Evolutionary conservation across 2,797 vertebrate species (phyloP).

Genomic region (Gambelia wislizenii): DNA sequence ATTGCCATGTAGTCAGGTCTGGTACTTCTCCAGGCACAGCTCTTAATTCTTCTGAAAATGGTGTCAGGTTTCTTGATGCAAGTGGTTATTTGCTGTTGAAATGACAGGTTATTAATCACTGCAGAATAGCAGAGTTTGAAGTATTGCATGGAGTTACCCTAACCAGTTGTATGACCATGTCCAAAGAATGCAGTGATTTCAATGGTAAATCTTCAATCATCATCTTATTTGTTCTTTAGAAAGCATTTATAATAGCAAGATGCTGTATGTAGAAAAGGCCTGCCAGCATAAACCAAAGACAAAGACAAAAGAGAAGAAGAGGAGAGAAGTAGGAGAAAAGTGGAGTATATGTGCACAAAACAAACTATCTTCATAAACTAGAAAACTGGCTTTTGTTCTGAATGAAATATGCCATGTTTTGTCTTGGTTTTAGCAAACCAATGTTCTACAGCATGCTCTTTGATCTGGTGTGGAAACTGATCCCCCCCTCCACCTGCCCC

Average conservation of each 20-base stretch:
- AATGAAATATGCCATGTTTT: not conserved
- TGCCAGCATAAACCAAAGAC: not conserved
- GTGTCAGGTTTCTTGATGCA: not conserved
- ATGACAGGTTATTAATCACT: not conserved
- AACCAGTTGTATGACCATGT: not conserved
- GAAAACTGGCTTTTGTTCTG: not conserved
- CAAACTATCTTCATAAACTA: not conserved
- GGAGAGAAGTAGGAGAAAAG: not conserved
- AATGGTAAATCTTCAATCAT: not conserved
- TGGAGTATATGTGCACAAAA: not conserved
- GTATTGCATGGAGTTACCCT: not conserved
- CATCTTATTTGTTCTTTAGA: not conserved
- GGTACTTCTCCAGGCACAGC: not conserved
- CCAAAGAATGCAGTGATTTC: not conserved
- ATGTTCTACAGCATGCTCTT: not conserved
- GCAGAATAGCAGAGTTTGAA: not conserved
- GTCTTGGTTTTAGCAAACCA: not conserved
- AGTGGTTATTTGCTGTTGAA: slow-evolving; percentile 8
- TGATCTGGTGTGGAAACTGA: not conserved
- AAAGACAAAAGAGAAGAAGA: not conserved
- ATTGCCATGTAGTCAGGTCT: not conserved
- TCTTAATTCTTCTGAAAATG: slow-evolving; percentile 1
- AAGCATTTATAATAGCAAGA: not conserved
- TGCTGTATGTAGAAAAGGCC: not conserved
- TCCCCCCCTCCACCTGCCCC: not conserved